Percentiles rank a stretch among this genome's conserved stretches.
Conservation (phyloP, 2,888 invertebrate species). For the Sarcophaga variegata region DNA sequence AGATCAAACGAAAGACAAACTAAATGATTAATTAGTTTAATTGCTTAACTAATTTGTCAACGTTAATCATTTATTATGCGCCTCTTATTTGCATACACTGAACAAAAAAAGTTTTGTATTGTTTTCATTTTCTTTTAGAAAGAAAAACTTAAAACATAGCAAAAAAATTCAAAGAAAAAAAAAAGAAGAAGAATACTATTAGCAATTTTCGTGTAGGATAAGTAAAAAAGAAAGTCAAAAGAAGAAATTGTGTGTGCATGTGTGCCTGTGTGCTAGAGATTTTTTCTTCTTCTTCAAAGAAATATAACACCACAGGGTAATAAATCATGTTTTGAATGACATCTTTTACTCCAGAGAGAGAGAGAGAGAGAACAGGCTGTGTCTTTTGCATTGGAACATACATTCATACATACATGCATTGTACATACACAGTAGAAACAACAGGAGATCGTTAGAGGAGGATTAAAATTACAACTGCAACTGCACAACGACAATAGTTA, state of each 20-base stretch:
- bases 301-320: slow-evolving; percentile 44
- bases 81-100: background rate
- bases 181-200: background rate
- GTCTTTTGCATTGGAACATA: slow-evolving; percentile 1
- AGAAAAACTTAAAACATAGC: background rate
- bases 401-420: background rate
- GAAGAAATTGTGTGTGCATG: no score
- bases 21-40: background rate
- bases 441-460: slow-evolving; percentile 55
- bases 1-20: no score
- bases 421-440: slow-evolving; percentile 53
- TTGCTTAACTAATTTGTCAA: background rate
- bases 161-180: background rate
- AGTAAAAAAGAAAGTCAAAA: background rate
- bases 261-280: background rate
- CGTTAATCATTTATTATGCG: background rate
- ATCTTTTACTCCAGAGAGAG: slow-evolving; percentile 43
- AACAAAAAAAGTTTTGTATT: background rate
- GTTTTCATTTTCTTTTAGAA: background rate
- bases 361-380: slow-evolving; percentile 12
- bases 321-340: slow-evolving; percentile 59
- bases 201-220: background rate
- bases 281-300: background rate
- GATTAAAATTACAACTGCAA: slow-evolving; percentile 55
- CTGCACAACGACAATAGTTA: slow-evolving; percentile 44